Conservation (phyloP, 2,888 invertebrate genomes). For the Macrophya alboannulata region DNA sequence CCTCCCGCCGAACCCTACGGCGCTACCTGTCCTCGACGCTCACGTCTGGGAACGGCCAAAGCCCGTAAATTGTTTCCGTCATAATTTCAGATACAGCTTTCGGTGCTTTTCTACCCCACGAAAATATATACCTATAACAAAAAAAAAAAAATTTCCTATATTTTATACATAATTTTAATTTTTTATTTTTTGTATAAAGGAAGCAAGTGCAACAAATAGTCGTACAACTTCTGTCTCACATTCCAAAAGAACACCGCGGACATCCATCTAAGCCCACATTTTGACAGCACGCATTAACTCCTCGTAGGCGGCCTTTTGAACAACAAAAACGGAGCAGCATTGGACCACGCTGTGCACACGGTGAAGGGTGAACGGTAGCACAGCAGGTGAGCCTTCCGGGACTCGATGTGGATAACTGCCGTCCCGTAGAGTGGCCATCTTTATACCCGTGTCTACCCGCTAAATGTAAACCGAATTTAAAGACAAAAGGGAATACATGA, state of each 20-base stretch:
- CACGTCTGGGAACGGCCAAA: constrained; percentile 72
- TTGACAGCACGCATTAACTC: constrained; percentile 53
- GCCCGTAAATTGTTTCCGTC: constrained; percentile 80
- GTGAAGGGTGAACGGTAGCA: constrained; percentile 53
- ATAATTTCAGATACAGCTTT: constrained; percentile 78
- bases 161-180: neutral
- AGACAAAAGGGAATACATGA: neutral
- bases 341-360: constrained; percentile 48
- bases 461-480: constrained; percentile 36
- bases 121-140: neutral
- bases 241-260: constrained; percentile 15
- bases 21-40: constrained; percentile 60
- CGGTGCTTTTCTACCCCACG: constrained; percentile 17
- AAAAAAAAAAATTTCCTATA: neutral
- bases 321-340: constrained; percentile 49
- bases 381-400: constrained; percentile 55
- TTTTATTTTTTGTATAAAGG: neutral
- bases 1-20: constrained; percentile 57
- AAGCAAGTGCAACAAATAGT: constrained; percentile 4
- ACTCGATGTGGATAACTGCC: constrained; percentile 52
- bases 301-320: constrained; percentile 49
- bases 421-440: constrained; percentile 50
- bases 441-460: constrained; percentile 28
- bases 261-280: constrained; percentile 57
- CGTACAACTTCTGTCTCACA: constrained; percentile 15